Percentiles rank a stretch among this genome's conserved stretches.
Conservation (phyloP, 1,140 invertebrate species). For the Drosophila sproati region DNA sequence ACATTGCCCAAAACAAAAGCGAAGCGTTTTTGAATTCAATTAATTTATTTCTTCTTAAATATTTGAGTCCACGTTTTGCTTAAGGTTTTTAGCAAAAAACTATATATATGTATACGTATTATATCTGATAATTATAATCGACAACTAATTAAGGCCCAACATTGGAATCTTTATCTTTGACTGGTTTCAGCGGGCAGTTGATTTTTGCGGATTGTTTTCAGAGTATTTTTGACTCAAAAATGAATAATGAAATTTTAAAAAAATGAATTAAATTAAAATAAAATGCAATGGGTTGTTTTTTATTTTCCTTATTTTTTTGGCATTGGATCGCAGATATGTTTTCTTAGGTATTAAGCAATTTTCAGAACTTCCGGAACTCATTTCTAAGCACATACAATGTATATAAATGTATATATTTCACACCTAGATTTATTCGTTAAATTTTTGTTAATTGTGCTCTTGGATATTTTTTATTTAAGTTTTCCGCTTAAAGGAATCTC, state of each 20-base stretch:
- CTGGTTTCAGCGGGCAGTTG: constrained; percentile 39
- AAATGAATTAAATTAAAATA: constrained; percentile 13
- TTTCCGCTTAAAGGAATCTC: constrained; percentile 10
- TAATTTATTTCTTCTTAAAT: constrained; percentile 61
- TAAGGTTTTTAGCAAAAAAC: constrained; percentile 54
- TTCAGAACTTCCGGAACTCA: constrained; percentile 40
- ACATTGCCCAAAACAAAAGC: constrained; percentile 39
- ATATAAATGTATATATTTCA: not conserved
- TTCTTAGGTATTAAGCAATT: constrained; percentile 34
- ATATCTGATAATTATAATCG: constrained; percentile 25
- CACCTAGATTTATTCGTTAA: constrained; percentile 11
- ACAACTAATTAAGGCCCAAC: constrained; percentile 50
- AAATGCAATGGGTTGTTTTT: constrained; percentile 25
- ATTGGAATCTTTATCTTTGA: constrained; percentile 5
- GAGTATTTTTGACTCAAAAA: not conserved
- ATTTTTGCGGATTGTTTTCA: constrained; percentile 9
- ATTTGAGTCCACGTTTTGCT: constrained; percentile 65
- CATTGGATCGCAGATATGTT: constrained; percentile 48
- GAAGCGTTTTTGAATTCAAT: constrained; percentile 56
- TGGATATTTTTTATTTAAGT: not conserved
- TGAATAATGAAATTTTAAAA: constrained; percentile 10
- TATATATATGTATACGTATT: constrained; percentile 35
- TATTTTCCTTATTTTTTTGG: constrained; percentile 18
- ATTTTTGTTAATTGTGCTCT: constrained; percentile 23
- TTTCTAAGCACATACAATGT: constrained; percentile 18